Evolutionary conservation across 2,797 vertebrate genomes (phyloP), one percentile per base, ranked within the genome.

Genomic region (Parotocinclus haroldoi): DNA sequence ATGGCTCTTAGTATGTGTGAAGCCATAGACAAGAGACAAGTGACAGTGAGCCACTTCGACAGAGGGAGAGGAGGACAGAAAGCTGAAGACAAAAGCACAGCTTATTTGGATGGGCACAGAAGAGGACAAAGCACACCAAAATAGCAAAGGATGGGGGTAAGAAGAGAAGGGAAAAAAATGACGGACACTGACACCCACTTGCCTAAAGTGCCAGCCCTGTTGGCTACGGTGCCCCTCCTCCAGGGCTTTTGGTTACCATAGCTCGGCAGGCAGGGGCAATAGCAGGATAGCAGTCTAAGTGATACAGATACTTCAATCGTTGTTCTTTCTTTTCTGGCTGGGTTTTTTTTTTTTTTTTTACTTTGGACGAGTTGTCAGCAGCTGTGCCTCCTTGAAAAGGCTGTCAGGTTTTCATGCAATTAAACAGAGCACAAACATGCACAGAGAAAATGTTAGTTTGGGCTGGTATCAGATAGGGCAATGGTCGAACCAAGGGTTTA

Each of bases 181-280:
- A 62, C 58, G 42, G 75, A 73, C 61, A 67, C 66, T 37, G 72
- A 72, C 37, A 68, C 74, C 61, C 54, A 60, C 53, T 75, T 53
- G 45, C 63, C 59, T 63, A 72, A 54, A 9, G 59, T 57, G 50
- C 68, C 55, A 37, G 56, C 62, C 64, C 58, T 67, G 59, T 54
- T 67, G 63, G 65, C 56, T 67, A 66, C 72, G 59, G 60, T 68
- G 66, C 63, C 71, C 66, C 76, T 62, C 57, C 55, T 57, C 65
- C 67, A 52, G 57, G 57, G 70, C 55, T 66, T 76, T 76, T 74
- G 74, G 65, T 71, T 72, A 68, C 68, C 71, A 72, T 78, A 66
- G 71, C 77, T 78, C 67, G 14, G 56, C 59, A 57, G 52, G 71
- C 57, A 78, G 55, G 71, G 74, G 74, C 27, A 27, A 27, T 27